These are phyloP conservation scores for Maccullochella peelii DNA, from an alignment of 2,113 vertebrate species.

Conservation along the genomic window DNA sequence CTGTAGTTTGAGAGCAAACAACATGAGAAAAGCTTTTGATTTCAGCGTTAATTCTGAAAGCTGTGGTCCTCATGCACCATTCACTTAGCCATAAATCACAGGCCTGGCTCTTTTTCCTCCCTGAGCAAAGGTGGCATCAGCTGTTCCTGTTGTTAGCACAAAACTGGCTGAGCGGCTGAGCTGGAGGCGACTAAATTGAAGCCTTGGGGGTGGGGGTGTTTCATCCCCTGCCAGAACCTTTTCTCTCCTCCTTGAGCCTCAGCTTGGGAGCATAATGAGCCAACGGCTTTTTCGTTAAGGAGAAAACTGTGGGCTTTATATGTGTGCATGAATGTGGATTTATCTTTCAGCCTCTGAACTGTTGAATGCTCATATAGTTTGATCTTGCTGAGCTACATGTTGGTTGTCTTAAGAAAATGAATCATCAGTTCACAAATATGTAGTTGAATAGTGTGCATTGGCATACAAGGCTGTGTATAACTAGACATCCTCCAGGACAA, in stretches of 20 bases:
- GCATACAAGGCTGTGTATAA: background rate
- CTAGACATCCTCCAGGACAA: background rate
- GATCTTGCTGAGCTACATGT: conserved; percentile 6
- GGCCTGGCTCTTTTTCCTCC: conserved; percentile 17
- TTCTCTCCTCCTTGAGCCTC: conserved; percentile 44
- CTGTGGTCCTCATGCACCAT: conserved; percentile 12
- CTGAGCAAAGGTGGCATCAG: conserved; percentile 60
- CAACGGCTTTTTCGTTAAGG: conserved; percentile 15
- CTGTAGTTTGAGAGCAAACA: background rate
- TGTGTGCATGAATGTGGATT: conserved; percentile 10
- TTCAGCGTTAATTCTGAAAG: conserved; percentile 37
- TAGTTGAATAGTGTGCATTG: background rate
- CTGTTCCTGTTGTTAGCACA: conserved; percentile 52
- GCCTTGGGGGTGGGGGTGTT: conserved; percentile 39
- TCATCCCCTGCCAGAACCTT: conserved; percentile 68
- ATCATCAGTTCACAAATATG: background rate
- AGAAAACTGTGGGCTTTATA: conserved; percentile 16
- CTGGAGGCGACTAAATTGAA: conserved; percentile 57
- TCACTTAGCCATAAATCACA: conserved; percentile 30
- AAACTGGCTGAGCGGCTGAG: conserved; percentile 48
- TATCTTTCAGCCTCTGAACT: conserved; percentile 24
- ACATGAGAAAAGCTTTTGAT: conserved; percentile 12
- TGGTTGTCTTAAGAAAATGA: background rate
- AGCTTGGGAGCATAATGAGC: conserved; percentile 41
- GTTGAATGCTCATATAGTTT: conserved; percentile 2